phyloP scores from a whole-genome alignment of 2,113 vertebrate species.

The Centropus bengalensis region DNA sequence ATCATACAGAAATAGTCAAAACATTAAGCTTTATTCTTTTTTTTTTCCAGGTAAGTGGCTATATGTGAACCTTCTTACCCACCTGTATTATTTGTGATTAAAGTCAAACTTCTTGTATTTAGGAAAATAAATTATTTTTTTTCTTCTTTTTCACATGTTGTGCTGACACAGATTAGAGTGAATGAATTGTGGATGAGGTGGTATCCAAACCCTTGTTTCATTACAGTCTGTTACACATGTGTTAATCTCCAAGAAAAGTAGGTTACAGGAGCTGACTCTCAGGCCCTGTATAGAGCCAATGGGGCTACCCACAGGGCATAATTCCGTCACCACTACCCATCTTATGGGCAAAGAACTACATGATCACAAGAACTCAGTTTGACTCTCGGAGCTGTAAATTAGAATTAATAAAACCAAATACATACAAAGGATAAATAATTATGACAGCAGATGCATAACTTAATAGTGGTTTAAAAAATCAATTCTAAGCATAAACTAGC shows the following conservation, averaged over 20 bases:
- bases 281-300: not conserved
- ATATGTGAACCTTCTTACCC: not conserved
- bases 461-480: not conserved
- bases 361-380: not conserved
- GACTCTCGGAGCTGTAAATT: conserved; percentile 2
- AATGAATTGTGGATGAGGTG: not conserved
- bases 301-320: not conserved
- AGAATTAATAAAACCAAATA: conserved; percentile 22
- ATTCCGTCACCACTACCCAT: not conserved
- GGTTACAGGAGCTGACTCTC: not conserved
- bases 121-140: not conserved
- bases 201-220: not conserved
- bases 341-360: not conserved
- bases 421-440: conserved; percentile 1
- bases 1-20: not conserved
- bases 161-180: not conserved
- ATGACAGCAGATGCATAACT: not conserved
- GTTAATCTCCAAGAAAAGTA: not conserved
- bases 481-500: not conserved
- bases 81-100: not conserved
- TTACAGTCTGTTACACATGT: not conserved
- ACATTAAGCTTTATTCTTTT: not conserved
- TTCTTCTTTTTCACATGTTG: not conserved
- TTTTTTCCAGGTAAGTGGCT: not conserved
- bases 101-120: not conserved